Evolutionary conservation across 2,113 vertebrate genomes (phyloP).

Genomic region (Megaceryle maxima): DNA sequence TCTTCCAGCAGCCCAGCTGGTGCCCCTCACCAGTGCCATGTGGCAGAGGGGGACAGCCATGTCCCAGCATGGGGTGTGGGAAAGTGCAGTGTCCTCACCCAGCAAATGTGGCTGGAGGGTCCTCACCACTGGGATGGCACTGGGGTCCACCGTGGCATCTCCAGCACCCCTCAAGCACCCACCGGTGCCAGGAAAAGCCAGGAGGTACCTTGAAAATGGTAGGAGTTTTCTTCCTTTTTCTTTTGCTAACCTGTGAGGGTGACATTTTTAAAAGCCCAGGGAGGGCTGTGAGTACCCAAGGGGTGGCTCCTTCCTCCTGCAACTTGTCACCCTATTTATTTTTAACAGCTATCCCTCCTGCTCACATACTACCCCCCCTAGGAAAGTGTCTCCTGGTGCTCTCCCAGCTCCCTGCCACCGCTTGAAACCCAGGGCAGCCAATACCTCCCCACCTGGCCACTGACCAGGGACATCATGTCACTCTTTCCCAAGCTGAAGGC

Average conservation of each 20-base stretch:
- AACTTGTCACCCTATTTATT: slow-evolving; percentile 50
- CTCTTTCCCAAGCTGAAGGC: not conserved
- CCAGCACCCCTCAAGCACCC: not conserved
- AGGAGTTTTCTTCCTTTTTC: not conserved
- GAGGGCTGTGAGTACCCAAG: not conserved
- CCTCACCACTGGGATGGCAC: not conserved
- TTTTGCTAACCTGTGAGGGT: not conserved
- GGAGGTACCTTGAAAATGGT: not conserved
- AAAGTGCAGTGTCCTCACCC: not conserved
- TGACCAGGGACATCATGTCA: slow-evolving; percentile 11
- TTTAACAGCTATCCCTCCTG: slow-evolving; percentile 43
- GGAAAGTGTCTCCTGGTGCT: not conserved
- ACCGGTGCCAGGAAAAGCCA: not conserved
- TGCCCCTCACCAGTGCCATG: not conserved
- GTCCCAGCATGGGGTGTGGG: not conserved
- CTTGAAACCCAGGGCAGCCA: not conserved
- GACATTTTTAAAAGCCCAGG: not conserved
- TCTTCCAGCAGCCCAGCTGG: not conserved
- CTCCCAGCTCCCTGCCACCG: not conserved
- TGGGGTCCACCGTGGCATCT: not conserved
- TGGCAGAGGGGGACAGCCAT: not conserved
- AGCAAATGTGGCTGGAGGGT: not conserved
- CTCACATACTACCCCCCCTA: not conserved
- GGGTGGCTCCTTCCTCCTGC: slow-evolving; percentile 57
- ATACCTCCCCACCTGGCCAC: slow-evolving; percentile 1